Evolutionary conservation across 2,888 invertebrate genomes (phyloP).

Genomic region (Cosmia pyralina): DNA sequence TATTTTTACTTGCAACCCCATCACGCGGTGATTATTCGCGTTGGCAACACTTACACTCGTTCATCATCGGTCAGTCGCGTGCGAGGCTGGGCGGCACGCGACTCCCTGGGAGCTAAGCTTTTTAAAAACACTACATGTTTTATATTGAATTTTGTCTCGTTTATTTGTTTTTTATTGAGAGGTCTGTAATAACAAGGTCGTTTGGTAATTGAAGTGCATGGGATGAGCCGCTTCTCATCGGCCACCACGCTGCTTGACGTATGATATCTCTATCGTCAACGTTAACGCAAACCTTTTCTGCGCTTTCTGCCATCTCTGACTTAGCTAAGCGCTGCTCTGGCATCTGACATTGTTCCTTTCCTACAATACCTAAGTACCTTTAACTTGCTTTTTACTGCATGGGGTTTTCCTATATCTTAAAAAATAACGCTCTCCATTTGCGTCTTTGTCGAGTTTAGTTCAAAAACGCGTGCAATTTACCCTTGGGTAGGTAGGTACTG

Average conservation of each 20-base stretch:
- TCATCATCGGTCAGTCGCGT: constrained; percentile 81
- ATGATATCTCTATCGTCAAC: neutral
- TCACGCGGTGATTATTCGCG: constrained; percentile 80
- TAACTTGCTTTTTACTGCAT: too few species aligned
- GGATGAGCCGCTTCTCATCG: neutral
- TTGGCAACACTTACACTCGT: constrained; percentile 84
- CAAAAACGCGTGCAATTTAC: neutral
- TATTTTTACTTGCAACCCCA: constrained; percentile 87
- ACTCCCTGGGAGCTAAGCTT: constrained; percentile 67
- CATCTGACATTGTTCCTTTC: neutral
- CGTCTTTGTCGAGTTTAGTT: neutral
- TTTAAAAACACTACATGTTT: constrained; percentile 70
- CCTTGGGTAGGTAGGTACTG: neutral
- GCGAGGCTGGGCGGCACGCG: constrained; percentile 72
- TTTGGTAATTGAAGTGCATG: constrained; percentile 35
- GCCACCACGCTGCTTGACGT: neutral
- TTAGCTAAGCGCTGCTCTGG: neutral
- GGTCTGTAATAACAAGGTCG: constrained; percentile 38
- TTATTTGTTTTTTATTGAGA: constrained; percentile 43
- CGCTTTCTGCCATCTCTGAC: neutral
- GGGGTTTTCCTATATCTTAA: neutral
- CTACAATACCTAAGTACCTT: too few species aligned
- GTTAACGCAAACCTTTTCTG: neutral
- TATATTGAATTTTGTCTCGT: constrained; percentile 54
- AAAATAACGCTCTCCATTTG: neutral